Base-by-base conservation (phyloP, 2,888 invertebrate genomes). In the Anorthoa munda region DNA sequence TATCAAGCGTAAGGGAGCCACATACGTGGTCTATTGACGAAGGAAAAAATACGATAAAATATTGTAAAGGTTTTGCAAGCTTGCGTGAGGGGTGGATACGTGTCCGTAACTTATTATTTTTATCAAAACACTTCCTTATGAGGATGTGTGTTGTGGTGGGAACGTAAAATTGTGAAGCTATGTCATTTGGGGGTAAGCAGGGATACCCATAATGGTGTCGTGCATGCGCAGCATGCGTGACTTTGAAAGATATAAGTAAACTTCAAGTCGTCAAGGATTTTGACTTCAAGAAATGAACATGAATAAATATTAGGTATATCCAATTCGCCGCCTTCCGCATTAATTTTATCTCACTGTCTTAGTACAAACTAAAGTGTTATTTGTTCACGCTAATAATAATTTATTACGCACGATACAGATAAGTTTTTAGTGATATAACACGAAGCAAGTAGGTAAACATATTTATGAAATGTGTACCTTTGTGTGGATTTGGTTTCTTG, bases 81-180 rank as follows among this genome's bases (percentile, higher is more conserved):
- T 82, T 82, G 78, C 78, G 80, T 80, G 80, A 71, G 77, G 75
- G 77, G 81, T 58, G 72, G 45, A 72, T 61, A 85, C 79, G 60
- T 79, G 76, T 71, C 60, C 64, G 73, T 78, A 72, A 75, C 73
- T 81, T 86, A 86, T 84, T 86, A 77, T 84, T 73, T 84, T 80
- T 82, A 82, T 84, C 79, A 82, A 79, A 77, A 84, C 83, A 82
- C 80, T 85, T 85, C 79, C 83, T 79, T 85, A 82, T 72, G 74
- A 83, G 66, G 61, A 67, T 74, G 67, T 79, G 72, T 83, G 60
- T 73, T 85, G 59, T 70, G 65, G 70, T 64, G 48, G 56, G 56
- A 50, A 72, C 53, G 55, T 75, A 72, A 68, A 75, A 64, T 72
- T 58, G 46, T 53, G 48, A 51, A 80, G 56, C 48, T 66, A 48